Percentiles rank a stretch among this genome's conserved stretches.
phyloP scores from a whole-genome alignment of 1,140 invertebrate genomes.

The Sarcophaga bullata region DNA sequence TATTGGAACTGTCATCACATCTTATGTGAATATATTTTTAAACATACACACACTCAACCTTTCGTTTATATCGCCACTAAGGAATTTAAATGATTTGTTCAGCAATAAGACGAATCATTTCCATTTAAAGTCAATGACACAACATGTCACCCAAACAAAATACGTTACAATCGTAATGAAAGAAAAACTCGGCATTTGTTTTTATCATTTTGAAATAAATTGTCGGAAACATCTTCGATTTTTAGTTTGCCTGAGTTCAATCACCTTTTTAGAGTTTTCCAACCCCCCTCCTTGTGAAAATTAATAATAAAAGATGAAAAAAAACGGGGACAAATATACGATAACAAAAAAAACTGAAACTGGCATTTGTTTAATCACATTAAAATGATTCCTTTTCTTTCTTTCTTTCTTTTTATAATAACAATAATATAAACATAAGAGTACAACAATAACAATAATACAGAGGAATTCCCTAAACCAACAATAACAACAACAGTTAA shows the following conservation, averaged over 20 bases:
- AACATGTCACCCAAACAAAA: slow-evolving; percentile 22
- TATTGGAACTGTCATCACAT: too few species aligned
- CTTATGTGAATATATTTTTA: too few species aligned
- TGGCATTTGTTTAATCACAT: slow-evolving; percentile 4
- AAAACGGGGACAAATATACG: not conserved
- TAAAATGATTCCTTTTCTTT: not conserved
- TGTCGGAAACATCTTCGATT: slow-evolving; percentile 23
- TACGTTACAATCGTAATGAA: slow-evolving; percentile 13
- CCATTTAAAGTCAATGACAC: not conserved
- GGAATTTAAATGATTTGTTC: too few species aligned
- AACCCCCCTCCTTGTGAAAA: not conserved
- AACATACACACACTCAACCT: too few species aligned
- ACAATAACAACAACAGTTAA: not conserved
- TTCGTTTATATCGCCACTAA: too few species aligned
- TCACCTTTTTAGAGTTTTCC: slow-evolving; percentile 3
- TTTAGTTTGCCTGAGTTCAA: not conserved
- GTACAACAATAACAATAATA: not conserved
- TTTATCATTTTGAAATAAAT: not conserved
- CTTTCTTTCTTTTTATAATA: not conserved
- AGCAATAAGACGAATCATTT: not conserved
- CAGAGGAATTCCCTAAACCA: not conserved
- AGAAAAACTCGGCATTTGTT: not conserved
- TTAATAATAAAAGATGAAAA: too few species aligned
- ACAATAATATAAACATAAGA: not conserved
- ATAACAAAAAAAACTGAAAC: not conserved